Evolutionary conservation across 2,797 vertebrate species (phyloP).

Genomic region (Rousettus madagascariensis): DNA sequence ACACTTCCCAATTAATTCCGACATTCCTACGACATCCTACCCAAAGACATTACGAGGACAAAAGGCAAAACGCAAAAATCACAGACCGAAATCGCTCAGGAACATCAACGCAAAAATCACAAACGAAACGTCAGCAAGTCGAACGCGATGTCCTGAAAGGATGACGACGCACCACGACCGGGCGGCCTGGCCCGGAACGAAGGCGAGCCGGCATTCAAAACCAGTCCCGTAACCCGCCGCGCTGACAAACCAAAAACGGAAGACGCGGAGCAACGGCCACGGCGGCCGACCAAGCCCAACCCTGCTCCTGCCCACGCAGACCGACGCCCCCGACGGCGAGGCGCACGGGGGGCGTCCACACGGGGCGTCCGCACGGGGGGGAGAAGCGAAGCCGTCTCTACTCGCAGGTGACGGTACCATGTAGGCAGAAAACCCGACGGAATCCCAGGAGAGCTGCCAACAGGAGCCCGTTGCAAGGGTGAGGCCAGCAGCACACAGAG

Average conservation of each 20-base stretch:
- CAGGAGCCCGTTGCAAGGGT: background rate
- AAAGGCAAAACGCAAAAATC: background rate
- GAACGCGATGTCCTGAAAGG: background rate
- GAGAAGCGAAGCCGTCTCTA: background rate
- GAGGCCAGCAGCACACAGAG: background rate
- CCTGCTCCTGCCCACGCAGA: background rate
- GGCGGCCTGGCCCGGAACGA: rapidly evolving
- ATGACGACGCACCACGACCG: rapidly evolving
- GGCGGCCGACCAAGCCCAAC: background rate
- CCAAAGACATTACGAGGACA: background rate
- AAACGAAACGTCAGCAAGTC: background rate
- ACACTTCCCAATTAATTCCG: too few relatives aligned
- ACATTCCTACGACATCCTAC: background rate
- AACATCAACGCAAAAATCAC: background rate
- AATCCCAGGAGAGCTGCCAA: background rate
- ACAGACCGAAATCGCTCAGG: background rate
- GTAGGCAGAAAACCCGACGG: background rate
- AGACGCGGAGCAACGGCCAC: too few relatives aligned
- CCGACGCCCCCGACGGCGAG: too few relatives aligned
- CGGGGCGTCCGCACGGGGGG: background rate
- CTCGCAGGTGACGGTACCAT: rapidly evolving
- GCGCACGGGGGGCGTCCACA: too few relatives aligned
- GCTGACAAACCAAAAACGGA: background rate
- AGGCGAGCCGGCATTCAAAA: background rate
- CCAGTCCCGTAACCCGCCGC: background rate